These are phyloP conservation scores for Silurus lanzhouensis DNA, from an alignment of 2,797 vertebrate species.

Conservation along the genomic window DNA sequence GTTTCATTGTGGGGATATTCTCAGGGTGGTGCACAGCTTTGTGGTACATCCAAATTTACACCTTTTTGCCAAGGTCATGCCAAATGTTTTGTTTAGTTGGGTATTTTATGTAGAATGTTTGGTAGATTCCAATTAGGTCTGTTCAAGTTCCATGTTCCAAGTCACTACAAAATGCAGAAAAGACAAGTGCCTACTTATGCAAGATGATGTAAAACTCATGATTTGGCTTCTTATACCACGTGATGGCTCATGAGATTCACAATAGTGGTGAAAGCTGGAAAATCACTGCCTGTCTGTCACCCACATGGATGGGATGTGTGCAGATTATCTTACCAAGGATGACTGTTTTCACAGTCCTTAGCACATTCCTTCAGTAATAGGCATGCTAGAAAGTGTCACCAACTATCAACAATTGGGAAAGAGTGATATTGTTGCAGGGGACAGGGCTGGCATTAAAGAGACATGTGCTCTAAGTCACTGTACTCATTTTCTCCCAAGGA, in stretches of 20 bases:
- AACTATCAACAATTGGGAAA: slow-evolving; percentile 38
- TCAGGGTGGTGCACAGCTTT: not conserved
- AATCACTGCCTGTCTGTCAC: not conserved
- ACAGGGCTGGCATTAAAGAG: slow-evolving; percentile 26
- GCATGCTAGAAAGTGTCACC: slow-evolving; percentile 18
- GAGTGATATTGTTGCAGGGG: slow-evolving; percentile 49
- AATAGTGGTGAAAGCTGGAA: not conserved
- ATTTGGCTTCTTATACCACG: not conserved
- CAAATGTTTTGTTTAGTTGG: not conserved
- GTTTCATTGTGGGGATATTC: not conserved
- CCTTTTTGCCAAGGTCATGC: not conserved
- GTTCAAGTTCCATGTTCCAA: not conserved
- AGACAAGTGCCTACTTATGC: not conserved
- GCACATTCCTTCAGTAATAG: slow-evolving; percentile 47
- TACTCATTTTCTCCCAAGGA: not conserved
- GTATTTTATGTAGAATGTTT: not conserved
- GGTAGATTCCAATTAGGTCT: too few species aligned
- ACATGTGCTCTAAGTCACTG: slow-evolving; percentile 4
- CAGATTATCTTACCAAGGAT: not conserved
- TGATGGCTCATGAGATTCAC: not conserved
- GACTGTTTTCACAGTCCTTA: not conserved
- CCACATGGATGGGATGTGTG: not conserved
- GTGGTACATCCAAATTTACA: not conserved
- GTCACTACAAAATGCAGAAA: not conserved
- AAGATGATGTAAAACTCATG: not conserved